Conservation (phyloP, 1,140 invertebrate species). For the Rhagoletis zephyria region DNA sequence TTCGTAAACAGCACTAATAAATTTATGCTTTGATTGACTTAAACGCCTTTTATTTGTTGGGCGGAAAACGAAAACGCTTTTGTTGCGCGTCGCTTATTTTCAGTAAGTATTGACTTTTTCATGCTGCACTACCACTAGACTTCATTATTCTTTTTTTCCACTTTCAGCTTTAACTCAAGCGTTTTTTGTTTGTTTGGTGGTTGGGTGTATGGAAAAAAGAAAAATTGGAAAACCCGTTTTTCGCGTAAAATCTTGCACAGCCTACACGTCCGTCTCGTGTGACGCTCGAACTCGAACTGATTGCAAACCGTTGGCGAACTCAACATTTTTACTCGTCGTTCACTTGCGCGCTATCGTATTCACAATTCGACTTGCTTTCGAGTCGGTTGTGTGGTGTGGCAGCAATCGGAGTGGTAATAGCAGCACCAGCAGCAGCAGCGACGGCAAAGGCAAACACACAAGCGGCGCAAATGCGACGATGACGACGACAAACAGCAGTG, state of each 20-base stretch:
- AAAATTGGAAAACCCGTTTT: slow-evolving; percentile 57
- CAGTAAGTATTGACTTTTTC: slow-evolving; percentile 37
- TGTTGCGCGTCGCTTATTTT: slow-evolving; percentile 29
- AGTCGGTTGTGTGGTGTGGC: neutral
- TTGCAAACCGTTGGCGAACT: slow-evolving; percentile 50
- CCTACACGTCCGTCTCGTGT: slow-evolving; percentile 69
- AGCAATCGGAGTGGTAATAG: slow-evolving; percentile 48
- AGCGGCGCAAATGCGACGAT: neutral
- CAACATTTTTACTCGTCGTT: slow-evolving; percentile 52
- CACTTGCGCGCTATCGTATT: slow-evolving; percentile 36
- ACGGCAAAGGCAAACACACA: neutral
- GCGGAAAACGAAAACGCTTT: neutral
- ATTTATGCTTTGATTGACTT: neutral
- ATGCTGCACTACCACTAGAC: neutral
- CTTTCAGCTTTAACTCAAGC: slow-evolving; percentile 25
- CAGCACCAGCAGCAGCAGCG: slow-evolving; percentile 1
- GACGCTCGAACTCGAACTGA: slow-evolving; percentile 71
- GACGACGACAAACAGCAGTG: no score
- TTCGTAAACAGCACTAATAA: slow-evolving; percentile 23
- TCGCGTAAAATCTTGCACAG: slow-evolving; percentile 61
- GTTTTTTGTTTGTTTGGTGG: slow-evolving; percentile 28
- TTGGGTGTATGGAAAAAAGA: slow-evolving; percentile 34
- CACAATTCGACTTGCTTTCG: slow-evolving; percentile 45
- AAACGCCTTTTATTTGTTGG: slow-evolving; percentile 27
- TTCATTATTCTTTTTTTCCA: neutral